These are phyloP conservation scores for Oryzias celebensis DNA, from an alignment of 2,113 vertebrate genomes.

Conservation along the genomic window DNA sequence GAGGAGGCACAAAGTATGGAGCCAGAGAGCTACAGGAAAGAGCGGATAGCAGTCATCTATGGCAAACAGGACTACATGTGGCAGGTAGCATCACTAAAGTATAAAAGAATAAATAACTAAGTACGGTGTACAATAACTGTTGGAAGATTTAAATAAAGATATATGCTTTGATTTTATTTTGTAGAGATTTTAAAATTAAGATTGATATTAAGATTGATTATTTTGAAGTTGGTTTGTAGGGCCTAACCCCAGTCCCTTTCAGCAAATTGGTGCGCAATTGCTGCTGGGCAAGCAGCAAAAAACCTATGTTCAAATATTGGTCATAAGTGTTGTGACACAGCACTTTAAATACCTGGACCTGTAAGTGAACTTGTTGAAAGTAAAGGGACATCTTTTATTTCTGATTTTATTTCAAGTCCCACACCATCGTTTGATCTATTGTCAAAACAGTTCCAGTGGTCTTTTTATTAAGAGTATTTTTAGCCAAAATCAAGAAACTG, in stretches of 20 bases:
- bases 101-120: neutral
- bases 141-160: neutral
- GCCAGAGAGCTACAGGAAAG: conserved; percentile 41
- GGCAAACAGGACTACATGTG: conserved; percentile 79
- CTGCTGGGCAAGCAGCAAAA: too few relatives aligned
- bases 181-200: neutral
- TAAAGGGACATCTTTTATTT: neutral
- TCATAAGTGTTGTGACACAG: too few relatives aligned
- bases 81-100: conserved; percentile 56
- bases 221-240: neutral
- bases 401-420: neutral
- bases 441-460: too few relatives aligned
- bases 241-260: too few relatives aligned
- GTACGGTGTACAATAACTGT: neutral
- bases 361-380: too few relatives aligned
- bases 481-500: too few relatives aligned
- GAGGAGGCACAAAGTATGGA: conserved; percentile 46
- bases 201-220: neutral
- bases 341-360: too few relatives aligned
- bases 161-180: neutral
- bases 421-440: too few relatives aligned
- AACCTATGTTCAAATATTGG: too few relatives aligned
- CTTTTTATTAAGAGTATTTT: too few relatives aligned
- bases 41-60: conserved; percentile 70
- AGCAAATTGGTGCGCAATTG: too few relatives aligned